Conservation (phyloP, 2,797 vertebrate genomes). For the Enteromius viviparus region DNA sequence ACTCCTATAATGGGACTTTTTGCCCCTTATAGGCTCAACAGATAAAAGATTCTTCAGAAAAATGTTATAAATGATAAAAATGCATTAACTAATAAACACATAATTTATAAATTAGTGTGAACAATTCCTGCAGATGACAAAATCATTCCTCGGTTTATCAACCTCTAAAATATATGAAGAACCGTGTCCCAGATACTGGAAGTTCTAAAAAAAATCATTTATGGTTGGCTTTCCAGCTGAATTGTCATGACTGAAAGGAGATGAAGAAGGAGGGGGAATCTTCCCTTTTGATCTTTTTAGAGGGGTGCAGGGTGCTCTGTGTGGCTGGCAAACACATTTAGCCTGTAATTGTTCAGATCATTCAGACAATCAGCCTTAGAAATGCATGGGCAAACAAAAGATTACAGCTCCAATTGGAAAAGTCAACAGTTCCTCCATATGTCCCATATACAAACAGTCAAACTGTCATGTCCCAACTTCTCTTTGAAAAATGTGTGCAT, state of each 20-base stretch:
- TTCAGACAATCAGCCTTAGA: conserved; percentile 78
- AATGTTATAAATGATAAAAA: not conserved
- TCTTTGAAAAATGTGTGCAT: conserved; percentile 77
- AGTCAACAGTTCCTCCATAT: conserved; percentile 79
- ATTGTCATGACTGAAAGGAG: conserved; percentile 78
- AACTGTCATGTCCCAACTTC: conserved; percentile 67
- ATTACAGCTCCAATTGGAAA: conserved; percentile 82
- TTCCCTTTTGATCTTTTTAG: conserved; percentile 82
- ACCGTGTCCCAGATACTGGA: conserved; percentile 68
- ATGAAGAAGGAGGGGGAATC: conserved; percentile 72
- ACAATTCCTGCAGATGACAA: conserved; percentile 68
- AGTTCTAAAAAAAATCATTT: conserved; percentile 73
- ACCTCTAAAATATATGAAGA: conserved; percentile 64
- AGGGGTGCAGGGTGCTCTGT: conserved; percentile 65
- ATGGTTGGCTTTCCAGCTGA: conserved; percentile 80
- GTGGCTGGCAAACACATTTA: conserved; percentile 83
- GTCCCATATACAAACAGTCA: conserved; percentile 74
- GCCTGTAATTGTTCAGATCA: conserved; percentile 80
- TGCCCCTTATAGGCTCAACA: not conserved
- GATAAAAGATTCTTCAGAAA: not conserved
- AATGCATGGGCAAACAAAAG: conserved; percentile 80
- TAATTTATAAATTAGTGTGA: not conserved
- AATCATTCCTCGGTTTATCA: conserved; percentile 66
- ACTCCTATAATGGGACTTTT: not conserved
- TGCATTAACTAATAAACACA: not conserved